phyloP scores from a whole-genome alignment of 2,113 vertebrate species.

The rat (Rattus norvegicus) region DNA sequence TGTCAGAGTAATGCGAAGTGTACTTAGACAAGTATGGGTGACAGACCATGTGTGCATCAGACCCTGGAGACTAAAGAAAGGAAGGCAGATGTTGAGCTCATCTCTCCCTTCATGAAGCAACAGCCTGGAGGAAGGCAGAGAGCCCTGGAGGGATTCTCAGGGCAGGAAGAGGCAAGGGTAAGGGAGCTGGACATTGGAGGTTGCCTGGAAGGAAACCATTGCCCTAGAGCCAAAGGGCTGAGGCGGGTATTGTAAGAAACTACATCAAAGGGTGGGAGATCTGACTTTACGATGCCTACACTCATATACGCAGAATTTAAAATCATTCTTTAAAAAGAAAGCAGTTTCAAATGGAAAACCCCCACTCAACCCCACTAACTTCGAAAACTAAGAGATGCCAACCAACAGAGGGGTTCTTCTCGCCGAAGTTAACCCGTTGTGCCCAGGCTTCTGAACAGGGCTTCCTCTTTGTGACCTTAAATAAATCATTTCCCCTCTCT shows the following conservation, averaged over 20 bases:
- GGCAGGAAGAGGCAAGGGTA: background rate
- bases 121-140: background rate
- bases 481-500: slow-evolving; percentile 34
- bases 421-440: background rate
- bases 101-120: background rate
- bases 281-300: background rate
- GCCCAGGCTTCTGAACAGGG: background rate
- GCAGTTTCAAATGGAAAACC: background rate
- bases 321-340: background rate
- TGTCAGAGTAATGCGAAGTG: background rate
- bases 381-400: background rate
- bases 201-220: slow-evolving; percentile 2
- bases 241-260: background rate
- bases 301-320: background rate
- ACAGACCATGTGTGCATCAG: background rate
- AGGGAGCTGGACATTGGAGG: background rate
- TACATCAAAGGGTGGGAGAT: background rate
- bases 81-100: background rate
- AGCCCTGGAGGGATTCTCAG: background rate
- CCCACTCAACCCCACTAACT: background rate
- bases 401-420: background rate
- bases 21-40: background rate
- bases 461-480: background rate
- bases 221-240: background rate
- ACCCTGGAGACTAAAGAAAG: background rate